Evolutionary conservation across 2,888 invertebrate species (phyloP), one percentile per base, ranked within the genome.

Genomic region (Linnaemya vulpina): DNA sequence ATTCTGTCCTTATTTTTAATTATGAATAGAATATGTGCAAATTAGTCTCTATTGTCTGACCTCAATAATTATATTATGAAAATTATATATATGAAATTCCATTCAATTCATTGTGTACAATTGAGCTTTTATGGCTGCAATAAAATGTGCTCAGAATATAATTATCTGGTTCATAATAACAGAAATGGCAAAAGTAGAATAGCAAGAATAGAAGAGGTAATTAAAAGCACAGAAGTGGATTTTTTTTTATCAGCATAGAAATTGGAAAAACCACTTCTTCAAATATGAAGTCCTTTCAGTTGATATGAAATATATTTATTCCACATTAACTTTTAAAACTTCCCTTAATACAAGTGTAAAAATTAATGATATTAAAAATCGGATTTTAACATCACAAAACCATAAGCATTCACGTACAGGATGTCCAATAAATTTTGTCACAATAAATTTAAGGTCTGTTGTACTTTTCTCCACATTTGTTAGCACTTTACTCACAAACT

Each of bases 81-180:
- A 30, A 58, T n/a, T n/a, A n/a, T n/a, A n/a, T n/a, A n/a, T 30
- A 62, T 68, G 75, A 63, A 75, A 62, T 74, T 49, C 10, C 55
- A 73, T 79, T 55, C n/a, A 70, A 58, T 75, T 51, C 20, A 62
- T 62, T 43, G 67, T 68, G 74, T 55, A 75, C 53, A 81, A 75
- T 70, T 81, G 81, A 68, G 81, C 74, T 75, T 81, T 62, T 62
- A 75, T 46, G 68, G 62, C 60, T 22, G 63, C 75, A 68, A 62
- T 75, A 53, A 75, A 68, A 68, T 63, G 20, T 53, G 62, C 51
- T 70, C 38, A 17, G 25, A 5, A 11, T 25, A 35, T 46, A 49
- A 49, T n/a, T 4, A 49, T 49, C n/a, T 49, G 3, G 46, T n/a
- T n/a, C 0, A 49, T 10, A 1, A 1, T 49, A 4, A n/a, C 8